Evolutionary conservation across 2,888 invertebrate genomes (phyloP), one percentile per base, ranked within the genome.

Genomic region (Timema cristinae): DNA sequence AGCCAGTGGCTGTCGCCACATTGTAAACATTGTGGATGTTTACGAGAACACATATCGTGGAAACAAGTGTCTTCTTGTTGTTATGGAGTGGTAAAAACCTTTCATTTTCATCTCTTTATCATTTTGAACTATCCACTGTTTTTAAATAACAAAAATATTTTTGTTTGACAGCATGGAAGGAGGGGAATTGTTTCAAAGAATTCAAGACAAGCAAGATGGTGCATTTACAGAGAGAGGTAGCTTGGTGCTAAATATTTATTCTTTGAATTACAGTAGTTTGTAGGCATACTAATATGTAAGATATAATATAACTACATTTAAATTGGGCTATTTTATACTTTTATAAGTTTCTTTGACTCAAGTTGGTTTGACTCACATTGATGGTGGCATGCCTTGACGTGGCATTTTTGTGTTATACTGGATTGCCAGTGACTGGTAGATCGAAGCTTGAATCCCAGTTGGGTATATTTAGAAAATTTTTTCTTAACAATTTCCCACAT

Each of bases 21-120:
- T 99, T 79, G 99, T 99, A 8, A 92, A 93, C 82, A 90, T 93
- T 59, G 86, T 90, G 77, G 97, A 98, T 84, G 96, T 98, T 49
- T 99, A 97, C 83, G 97, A 98, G 84, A 99, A 99, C 84, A 88
- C 91, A n/a, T 97, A 97, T 80, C 91, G 91, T 75, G 93, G 92
- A 10, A 91, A 93, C 77, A 91, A 93, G 78, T 98, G 98, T 83
- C 87, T 99, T 4, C 87, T 99, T 8, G 95, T 99, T 54, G 92
- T 99, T n/a, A 99, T 99, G 98, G 99, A 99, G 87, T 97, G 97
- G 93, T 93, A 83, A 82, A 32, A 32, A 32, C 32, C 32, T 32
- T 32, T 54, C 11, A 13, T n/a, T 54, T 54, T 13, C 54, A 13
- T 11, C 54, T 54, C n/a, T 66, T 2, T 66, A 11, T 66, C 16